These are phyloP conservation scores for Hypomecis punctinalis DNA, from an alignment of 2,888 invertebrate genomes.

Conservation along the genomic window DNA sequence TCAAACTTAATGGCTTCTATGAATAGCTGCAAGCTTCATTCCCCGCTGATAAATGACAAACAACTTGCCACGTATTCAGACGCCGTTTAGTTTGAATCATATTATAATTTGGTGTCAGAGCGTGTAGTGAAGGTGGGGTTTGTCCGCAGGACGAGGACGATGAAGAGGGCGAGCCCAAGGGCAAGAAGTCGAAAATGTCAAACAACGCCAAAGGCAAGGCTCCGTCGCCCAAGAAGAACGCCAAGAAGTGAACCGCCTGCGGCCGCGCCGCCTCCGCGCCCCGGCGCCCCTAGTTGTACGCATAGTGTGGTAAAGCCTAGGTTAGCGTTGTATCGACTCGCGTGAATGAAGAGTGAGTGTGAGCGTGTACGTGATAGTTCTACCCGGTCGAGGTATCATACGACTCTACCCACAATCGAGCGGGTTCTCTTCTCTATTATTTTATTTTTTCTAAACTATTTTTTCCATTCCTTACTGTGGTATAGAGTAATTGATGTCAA, in stretches of 20 bases:
- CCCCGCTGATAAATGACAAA: too few relatives aligned
- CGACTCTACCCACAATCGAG: conserved; percentile 57
- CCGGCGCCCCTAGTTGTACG: conserved; percentile 61
- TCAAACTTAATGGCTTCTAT: too few relatives aligned
- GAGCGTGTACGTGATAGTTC: conserved; percentile 61
- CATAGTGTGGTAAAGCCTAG: conserved; percentile 74
- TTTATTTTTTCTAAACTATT: conserved; percentile 71
- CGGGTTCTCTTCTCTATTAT: conserved; percentile 68
- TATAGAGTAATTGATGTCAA: conserved; percentile 79
- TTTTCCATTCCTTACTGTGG: conserved; percentile 83
- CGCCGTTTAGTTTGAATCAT: neutral
- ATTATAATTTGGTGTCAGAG: too few relatives aligned
- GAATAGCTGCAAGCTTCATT: too few relatives aligned
- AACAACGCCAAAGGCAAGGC: conserved; percentile 89
- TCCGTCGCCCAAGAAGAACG: conserved; percentile 89
- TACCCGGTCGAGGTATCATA: conserved; percentile 61
- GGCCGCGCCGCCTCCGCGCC: conserved; percentile 44
- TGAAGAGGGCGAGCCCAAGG: conserved; percentile 92
- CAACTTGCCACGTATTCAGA: neutral
- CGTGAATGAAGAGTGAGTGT: conserved; percentile 54
- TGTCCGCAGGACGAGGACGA: conserved; percentile 87
- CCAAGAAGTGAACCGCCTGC: conserved; percentile 78
- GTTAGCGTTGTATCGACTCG: conserved; percentile 72
- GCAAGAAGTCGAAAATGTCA: conserved; percentile 91
- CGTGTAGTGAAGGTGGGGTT: conserved; percentile 2